Conservation (phyloP, 2,888 invertebrate species). For the Chrysina gloriosa region DNA sequence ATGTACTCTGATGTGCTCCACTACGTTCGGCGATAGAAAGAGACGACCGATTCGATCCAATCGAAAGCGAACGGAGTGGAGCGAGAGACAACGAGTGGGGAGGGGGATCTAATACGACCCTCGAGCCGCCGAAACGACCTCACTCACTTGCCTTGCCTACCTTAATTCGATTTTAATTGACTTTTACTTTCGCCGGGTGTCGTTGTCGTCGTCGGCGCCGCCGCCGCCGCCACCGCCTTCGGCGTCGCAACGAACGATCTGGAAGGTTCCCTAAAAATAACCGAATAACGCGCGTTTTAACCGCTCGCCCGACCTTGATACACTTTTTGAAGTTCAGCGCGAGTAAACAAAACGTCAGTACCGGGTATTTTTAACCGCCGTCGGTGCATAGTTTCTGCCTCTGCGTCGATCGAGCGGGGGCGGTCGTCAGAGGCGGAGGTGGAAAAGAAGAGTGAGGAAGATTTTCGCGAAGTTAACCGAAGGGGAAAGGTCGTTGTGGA, state of each 20-base stretch:
- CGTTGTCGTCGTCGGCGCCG: not conserved
- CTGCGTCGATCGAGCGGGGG: too few relatives aligned
- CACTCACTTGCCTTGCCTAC: constrained; percentile 12
- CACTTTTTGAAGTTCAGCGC: constrained; percentile 24
- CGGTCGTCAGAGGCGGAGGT: too few relatives aligned
- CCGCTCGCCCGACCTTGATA: constrained; percentile 17
- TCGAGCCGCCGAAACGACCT: too few relatives aligned
- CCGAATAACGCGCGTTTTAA: not conserved
- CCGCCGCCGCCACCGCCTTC: too few relatives aligned
- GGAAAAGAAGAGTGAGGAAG: too few relatives aligned
- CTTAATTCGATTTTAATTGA: constrained; percentile 21
- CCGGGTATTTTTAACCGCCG: not conserved
- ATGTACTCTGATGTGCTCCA: not conserved
- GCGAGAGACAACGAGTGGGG: too few relatives aligned
- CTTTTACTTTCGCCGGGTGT: constrained; percentile 27
- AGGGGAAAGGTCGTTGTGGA: too few relatives aligned
- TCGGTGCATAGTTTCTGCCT: not conserved
- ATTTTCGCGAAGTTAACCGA: too few relatives aligned
- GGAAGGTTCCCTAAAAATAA: constrained; percentile 26
- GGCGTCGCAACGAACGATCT: too few relatives aligned
- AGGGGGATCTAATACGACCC: too few relatives aligned
- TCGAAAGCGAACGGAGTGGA: not conserved
- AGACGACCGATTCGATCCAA: not conserved
- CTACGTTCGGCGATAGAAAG: constrained; percentile 8
- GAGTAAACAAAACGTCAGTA: constrained; percentile 4